Base-by-base conservation (phyloP, 2,113 vertebrate genomes). In the Elachura formosa region DNA sequence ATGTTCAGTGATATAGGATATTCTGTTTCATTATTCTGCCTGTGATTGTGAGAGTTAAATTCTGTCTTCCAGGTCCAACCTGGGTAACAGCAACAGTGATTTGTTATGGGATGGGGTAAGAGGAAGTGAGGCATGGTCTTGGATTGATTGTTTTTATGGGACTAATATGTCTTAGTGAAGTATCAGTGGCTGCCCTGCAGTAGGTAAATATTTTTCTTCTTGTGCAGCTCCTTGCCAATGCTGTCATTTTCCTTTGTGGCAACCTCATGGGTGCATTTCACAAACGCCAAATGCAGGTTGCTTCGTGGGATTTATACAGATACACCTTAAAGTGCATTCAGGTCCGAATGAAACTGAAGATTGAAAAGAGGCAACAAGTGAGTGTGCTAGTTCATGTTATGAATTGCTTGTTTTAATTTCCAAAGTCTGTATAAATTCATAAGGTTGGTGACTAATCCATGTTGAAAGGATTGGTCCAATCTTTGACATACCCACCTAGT, bases 351-450 rank as follows among this genome's bases (percentile, higher is more conserved):
- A 99, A 99, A 96, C 92, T 99, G 94, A 99, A 99, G 96, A 97
- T 99, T 21, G 98, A 99, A 91, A 99, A 99, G 95, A 98, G 99
- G 81, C 99, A 99, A 84, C 99, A 99, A 98, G 99, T 99, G 63
- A 92, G 98, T 91, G 55, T 48, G 46, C 16, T 51, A 21, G 20
- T 69, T 85, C 36, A 11, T 61, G 11, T 49, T 61, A 26, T 9
- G 4, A 48, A 55, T 51, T 75, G 10, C 45, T 86, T 64, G 18
- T 45, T 94, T 90, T 63, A 0, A 12, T 84, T 89, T 68, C 66
- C 64, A 12, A 86, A 66, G 43, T 61, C 9, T 64, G 20, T 61
- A 36, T 59, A 29, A 74, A 61, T 91, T 89, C 61, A 29, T 56
- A 34, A 62, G 5, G 40, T 49, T 73, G 56, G 38, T 96, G 91